Base-by-base conservation (phyloP, 2,113 vertebrate genomes). In the Xyliphius kryptos region DNA sequence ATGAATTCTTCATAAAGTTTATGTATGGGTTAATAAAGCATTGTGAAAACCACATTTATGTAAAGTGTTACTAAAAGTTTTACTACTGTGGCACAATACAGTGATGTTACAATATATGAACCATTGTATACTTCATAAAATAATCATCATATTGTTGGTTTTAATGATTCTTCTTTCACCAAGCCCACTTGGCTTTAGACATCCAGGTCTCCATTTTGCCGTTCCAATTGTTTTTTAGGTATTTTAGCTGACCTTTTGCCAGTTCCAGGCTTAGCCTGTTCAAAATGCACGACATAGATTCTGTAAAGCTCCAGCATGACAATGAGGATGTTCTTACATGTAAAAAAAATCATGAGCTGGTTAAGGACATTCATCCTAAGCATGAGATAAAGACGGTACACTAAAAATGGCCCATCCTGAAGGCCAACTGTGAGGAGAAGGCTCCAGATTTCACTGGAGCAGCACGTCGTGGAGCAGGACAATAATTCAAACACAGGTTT, bases 321-420 rank as follows among this genome's bases (percentile, higher is more conserved):
- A 0, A 84, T 73, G 1, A 89, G 79, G 36, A 86, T 85, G 74
- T 88, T 89, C 73, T 89, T 88, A 70, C 86, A 88, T 17, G 82
- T 86, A 69, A 88, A 88, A 63, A 86, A 88, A 37, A 88, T 85
- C 86, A 88, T 88, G 41, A 85, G 73, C 74, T 88, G 84, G 77
- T 88, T 88, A n/a, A 85, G 80, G 1, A 86, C 83, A 11, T 70
- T 63, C 69, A 84, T 84, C 37, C 60, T 64, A 11, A 82, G 63
- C 79, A 87, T 80, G 48, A 88, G 80, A 70, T 86, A 89, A 22
- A 88, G 75, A 2, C 83, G 79, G 69, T 85, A 88, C 32, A 85
- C 10, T 4, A 89, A 81, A 59, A 88, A 88, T 0, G 87, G 86
- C 16, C 82, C 86, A 0, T 88, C 85, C 54, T 88, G 87, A 50